Evolutionary conservation across 2,888 invertebrate species (phyloP).

Genomic region (Polylopha cassiicola): DNA sequence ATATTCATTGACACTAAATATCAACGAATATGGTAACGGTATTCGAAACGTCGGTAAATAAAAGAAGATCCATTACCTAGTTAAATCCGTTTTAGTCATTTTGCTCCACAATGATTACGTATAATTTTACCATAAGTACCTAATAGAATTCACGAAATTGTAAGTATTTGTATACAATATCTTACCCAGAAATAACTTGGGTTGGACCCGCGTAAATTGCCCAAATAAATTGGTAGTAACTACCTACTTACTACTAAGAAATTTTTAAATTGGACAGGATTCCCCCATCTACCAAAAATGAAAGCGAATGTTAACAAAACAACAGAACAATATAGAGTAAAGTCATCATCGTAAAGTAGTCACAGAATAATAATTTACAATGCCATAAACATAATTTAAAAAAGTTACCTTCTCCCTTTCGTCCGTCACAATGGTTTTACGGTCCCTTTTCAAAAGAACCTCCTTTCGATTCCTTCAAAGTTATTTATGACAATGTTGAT

Average conservation of each 20-base stretch:
- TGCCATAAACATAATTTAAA: constrained; percentile 19
- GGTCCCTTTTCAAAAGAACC: constrained; percentile 31
- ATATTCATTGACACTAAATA: too few relatives aligned
- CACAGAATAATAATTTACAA: constrained; percentile 19
- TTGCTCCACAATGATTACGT: too few relatives aligned
- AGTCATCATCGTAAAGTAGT: constrained; percentile 15
- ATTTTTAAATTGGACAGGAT: neutral
- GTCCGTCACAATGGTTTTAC: constrained; percentile 30
- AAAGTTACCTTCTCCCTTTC: constrained; percentile 31
- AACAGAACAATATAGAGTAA: constrained; percentile 6
- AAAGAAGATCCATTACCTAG: too few relatives aligned
- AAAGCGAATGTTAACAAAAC: constrained; percentile 11
- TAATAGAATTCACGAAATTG: too few relatives aligned
- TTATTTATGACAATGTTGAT: constrained; percentile 48
- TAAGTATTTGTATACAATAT: too few relatives aligned
- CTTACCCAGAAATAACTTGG: too few relatives aligned
- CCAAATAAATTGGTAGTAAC: neutral
- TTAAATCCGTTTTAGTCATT: too few relatives aligned
- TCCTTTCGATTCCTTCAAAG: constrained; percentile 33
- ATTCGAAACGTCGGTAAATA: too few relatives aligned
- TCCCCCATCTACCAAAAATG: constrained; percentile 1
- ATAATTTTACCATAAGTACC: too few relatives aligned
- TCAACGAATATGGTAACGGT: too few relatives aligned
- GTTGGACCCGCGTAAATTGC: too few relatives aligned
- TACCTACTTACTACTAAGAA: too few relatives aligned